Evolutionary conservation across 1,140 invertebrate species (phyloP).

Genomic region (Lepidurus apus): DNA sequence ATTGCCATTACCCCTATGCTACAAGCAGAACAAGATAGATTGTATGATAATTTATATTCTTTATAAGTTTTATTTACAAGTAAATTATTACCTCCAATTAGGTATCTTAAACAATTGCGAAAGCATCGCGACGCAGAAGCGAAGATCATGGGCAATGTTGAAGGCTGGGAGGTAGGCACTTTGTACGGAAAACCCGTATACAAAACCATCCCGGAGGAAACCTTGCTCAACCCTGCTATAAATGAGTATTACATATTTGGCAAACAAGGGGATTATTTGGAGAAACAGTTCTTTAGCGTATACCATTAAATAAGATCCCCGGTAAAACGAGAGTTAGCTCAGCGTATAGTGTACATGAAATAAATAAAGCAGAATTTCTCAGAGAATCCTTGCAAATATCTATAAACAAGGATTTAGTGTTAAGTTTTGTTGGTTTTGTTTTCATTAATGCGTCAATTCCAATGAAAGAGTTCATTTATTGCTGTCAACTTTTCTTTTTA

Average conservation of each 20-base stretch:
- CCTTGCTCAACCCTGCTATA: constrained; percentile 55
- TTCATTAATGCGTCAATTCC: neutral
- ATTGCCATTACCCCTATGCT: constrained; percentile 69
- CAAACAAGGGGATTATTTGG: neutral
- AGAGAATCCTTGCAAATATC: neutral
- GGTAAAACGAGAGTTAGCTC: neutral
- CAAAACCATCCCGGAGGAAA: constrained; percentile 51
- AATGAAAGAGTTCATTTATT: neutral
- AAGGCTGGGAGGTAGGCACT: constrained; percentile 79
- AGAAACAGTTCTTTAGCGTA: constrained; percentile 12
- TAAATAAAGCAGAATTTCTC: neutral
- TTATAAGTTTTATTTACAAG: neutral
- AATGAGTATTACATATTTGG: constrained; percentile 61
- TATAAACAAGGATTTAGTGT: too few relatives aligned
- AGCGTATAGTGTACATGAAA: constrained; percentile 7
- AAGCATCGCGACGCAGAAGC: constrained; percentile 76
- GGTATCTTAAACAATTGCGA: constrained; percentile 67
- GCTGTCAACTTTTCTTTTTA: neutral
- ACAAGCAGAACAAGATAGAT: constrained; percentile 71
- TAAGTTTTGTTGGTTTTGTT: too few relatives aligned
- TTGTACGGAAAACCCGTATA: constrained; percentile 76
- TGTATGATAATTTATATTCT: constrained; percentile 48
- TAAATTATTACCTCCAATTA: constrained; percentile 39
- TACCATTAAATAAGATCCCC: neutral
- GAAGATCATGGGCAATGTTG: constrained; percentile 78